phyloP scores from a whole-genome alignment of 2,113 vertebrate species.

The Anarrhichthys ocellatus region DNA sequence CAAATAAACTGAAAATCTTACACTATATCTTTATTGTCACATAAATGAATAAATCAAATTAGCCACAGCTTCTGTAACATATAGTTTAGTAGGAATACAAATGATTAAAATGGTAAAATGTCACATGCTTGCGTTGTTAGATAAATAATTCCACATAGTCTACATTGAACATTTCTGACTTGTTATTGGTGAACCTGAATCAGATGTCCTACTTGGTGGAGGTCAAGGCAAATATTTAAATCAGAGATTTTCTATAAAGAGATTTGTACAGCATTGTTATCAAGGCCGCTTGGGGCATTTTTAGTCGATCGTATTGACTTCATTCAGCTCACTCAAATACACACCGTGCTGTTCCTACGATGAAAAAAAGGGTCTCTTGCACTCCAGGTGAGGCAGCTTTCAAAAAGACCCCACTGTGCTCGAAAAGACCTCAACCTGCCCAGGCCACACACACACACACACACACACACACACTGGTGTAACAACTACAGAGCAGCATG shows the following conservation, averaged over 20 bases:
- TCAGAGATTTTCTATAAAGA: background rate
- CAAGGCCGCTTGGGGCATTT: background rate
- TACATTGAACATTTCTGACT: background rate
- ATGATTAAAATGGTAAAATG: background rate
- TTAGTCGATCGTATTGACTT: background rate
- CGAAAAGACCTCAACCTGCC: background rate
- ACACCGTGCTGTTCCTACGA: background rate
- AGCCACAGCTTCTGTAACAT: background rate
- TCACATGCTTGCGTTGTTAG: background rate
- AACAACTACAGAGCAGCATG: background rate
- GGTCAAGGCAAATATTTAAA: constrained; percentile 29
- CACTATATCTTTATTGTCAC: no score
- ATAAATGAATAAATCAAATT: background rate
- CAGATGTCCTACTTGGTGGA: background rate
- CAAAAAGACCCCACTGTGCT: background rate
- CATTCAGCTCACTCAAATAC: background rate
- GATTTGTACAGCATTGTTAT: constrained; percentile 1
- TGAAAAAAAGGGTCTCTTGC: background rate
- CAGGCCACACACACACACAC: no score
- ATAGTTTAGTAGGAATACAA: background rate
- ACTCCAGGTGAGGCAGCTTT: constrained; percentile 13
- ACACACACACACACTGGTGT: background rate
- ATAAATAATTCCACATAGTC: background rate
- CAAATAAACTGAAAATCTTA: no score
- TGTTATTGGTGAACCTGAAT: background rate